These are phyloP conservation scores for Lasioglossum leucozonium DNA, from an alignment of 2,888 invertebrate species.

Conservation along the genomic window DNA sequence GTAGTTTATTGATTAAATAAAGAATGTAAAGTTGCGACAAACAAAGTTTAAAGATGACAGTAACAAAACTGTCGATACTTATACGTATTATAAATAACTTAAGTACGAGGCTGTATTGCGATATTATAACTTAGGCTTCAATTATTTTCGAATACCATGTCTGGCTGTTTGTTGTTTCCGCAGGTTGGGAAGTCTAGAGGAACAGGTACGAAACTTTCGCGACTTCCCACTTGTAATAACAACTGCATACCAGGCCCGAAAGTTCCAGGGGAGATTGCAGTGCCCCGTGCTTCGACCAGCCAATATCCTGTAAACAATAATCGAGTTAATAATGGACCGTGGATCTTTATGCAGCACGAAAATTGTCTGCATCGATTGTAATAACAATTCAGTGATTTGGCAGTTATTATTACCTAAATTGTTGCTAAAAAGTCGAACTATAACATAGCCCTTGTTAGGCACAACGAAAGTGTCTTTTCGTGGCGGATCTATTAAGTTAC, in stretches of 20 bases:
- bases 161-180: constrained; percentile 75
- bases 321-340: background rate
- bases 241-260: constrained; percentile 76
- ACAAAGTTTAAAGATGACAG: background rate
- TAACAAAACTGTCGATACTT: background rate
- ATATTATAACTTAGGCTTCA: constrained; percentile 27
- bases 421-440: constrained; percentile 73
- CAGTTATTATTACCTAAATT: constrained; percentile 69
- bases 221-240: constrained; percentile 73
- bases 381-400: background rate
- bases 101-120: background rate
- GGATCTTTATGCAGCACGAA: background rate
- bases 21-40: background rate
- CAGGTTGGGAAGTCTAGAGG: constrained; percentile 77
- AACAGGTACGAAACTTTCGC: constrained; percentile 71
- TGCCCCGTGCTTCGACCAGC: constrained; percentile 77
- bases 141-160: constrained; percentile 71
- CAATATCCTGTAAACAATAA: constrained; percentile 71
- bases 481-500: constrained; percentile 85
- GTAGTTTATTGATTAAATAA: background rate
- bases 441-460: constrained; percentile 87
- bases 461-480: constrained; percentile 88
- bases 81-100: background rate
- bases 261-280: constrained; percentile 63
- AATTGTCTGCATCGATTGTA: background rate